These are phyloP conservation scores for Sinotaia quadrata DNA, from an alignment of 2,888 invertebrate species.

Conservation along the genomic window DNA sequence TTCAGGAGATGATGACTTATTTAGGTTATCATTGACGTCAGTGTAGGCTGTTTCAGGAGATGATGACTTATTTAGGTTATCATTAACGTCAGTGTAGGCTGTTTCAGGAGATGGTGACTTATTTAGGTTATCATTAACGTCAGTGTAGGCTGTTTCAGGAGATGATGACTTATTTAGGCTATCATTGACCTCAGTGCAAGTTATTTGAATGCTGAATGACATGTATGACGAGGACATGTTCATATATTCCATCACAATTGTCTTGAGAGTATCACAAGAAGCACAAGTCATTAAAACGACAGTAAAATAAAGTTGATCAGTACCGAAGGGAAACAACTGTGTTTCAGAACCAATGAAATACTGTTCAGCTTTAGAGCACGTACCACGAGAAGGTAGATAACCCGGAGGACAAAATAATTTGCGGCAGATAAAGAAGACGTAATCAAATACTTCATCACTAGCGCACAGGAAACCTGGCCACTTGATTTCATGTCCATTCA, in stretches of 20 bases:
- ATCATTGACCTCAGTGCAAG: too few relatives aligned
- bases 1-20: too few relatives aligned
- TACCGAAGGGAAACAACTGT: conserved; percentile 21
- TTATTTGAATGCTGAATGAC: too few relatives aligned
- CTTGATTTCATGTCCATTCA: background rate
- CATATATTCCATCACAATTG: background rate
- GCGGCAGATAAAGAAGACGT: conserved; percentile 22
- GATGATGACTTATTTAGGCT: too few relatives aligned
- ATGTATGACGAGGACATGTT: too few relatives aligned
- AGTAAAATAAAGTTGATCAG: background rate
- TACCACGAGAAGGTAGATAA: conserved; percentile 11
- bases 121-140: too few relatives aligned
- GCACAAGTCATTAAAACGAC: background rate
- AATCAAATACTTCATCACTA: conserved; percentile 30
- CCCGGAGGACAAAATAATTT: conserved; percentile 24
- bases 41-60: too few relatives aligned
- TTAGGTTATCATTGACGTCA: too few relatives aligned
- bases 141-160: too few relatives aligned
- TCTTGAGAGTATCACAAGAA: background rate
- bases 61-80: too few relatives aligned
- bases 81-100: too few relatives aligned
- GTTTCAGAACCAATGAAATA: conserved; percentile 1
- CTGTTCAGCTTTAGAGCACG: conserved; percentile 4
- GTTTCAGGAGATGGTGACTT: too few relatives aligned
- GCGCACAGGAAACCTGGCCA: conserved; percentile 17